These are phyloP conservation scores for Atta texana DNA, from an alignment of 1,140 invertebrate species.

Conservation along the genomic window DNA sequence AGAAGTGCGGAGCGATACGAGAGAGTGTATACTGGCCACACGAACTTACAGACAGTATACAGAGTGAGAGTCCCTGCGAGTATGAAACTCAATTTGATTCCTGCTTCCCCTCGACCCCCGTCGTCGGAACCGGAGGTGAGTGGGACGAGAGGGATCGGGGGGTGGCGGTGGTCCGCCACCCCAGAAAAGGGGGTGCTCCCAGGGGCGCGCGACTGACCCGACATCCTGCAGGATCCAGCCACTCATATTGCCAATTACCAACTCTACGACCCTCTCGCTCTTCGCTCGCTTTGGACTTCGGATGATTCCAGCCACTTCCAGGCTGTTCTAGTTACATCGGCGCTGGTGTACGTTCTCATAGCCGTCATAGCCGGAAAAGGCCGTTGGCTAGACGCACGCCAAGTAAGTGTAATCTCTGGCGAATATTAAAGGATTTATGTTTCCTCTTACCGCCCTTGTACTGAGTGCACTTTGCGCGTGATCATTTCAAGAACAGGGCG, in stretches of 20 bases:
- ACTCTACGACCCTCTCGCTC: slow-evolving; percentile 83
- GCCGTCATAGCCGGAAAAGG: slow-evolving; percentile 63
- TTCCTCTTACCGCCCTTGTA: slow-evolving; percentile 49
- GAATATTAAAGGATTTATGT: slow-evolving; percentile 45
- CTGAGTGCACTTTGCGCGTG: slow-evolving; percentile 55
- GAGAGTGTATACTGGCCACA: slow-evolving; percentile 50
- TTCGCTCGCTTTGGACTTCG: slow-evolving; percentile 78
- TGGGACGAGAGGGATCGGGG: slow-evolving; percentile 67
- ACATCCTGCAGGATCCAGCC: slow-evolving; percentile 84
- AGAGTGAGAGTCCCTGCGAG: slow-evolving; percentile 80
- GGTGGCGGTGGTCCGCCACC: slow-evolving; percentile 72
- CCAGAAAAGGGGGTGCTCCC: slow-evolving; percentile 83
- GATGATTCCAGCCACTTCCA: slow-evolving; percentile 80
- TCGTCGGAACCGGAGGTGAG: slow-evolving; percentile 73
- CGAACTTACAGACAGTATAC: slow-evolving; percentile 68
- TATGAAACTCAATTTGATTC: slow-evolving; percentile 86
- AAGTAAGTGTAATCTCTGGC: slow-evolving; percentile 51
- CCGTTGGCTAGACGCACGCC: slow-evolving; percentile 43
- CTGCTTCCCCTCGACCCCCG: slow-evolving; percentile 77
- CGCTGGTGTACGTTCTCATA: slow-evolving; percentile 63
- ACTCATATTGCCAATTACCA: slow-evolving; percentile 86
- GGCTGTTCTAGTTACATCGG: slow-evolving; percentile 80
- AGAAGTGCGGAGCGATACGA: slow-evolving; percentile 71
- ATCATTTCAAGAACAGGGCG: slow-evolving; percentile 49
- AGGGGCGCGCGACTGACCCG: slow-evolving; percentile 85